Percentiles rank a stretch among this genome's conserved stretches.
Conservation (phyloP, 1,140 invertebrate species). For the Sitobion miscanthi region DNA sequence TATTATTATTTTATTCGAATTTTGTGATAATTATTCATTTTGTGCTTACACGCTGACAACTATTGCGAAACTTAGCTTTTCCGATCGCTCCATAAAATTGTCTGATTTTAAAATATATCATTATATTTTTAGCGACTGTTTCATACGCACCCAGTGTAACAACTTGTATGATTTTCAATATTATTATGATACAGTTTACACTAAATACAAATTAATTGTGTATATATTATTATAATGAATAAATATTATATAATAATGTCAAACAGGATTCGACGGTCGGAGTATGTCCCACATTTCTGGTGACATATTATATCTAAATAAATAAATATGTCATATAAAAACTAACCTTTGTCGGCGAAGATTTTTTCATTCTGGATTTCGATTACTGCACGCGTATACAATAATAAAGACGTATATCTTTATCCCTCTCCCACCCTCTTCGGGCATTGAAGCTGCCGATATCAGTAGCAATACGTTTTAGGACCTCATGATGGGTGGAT, state of each 20-base stretch:
- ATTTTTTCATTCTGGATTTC: not conserved
- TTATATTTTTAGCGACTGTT: too few relatives aligned
- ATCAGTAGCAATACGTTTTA: not conserved
- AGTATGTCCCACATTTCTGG: not conserved
- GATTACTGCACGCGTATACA: not conserved
- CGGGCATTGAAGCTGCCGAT: not conserved
- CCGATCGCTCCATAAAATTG: too few relatives aligned
- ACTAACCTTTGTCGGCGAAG: not conserved
- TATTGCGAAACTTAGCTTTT: too few relatives aligned
- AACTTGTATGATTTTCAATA: too few relatives aligned
- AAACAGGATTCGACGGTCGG: not conserved
- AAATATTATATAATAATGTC: not conserved
- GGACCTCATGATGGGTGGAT: not conserved
- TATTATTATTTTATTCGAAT: too few relatives aligned
- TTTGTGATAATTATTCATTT: too few relatives aligned
- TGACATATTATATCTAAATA: not conserved
- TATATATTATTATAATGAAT: too few relatives aligned
- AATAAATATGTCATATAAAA: not conserved
- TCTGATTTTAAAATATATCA: too few relatives aligned
- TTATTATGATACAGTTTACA: too few relatives aligned
- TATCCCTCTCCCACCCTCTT: not conserved
- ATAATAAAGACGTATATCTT: not conserved
- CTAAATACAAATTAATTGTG: too few relatives aligned
- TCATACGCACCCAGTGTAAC: too few relatives aligned
- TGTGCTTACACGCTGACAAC: too few relatives aligned